A percentile compares a stretch with the other conserved stretches of the same genome.
Conservation (phyloP, 2,888 invertebrate genomes). For the Andricus curvator region DNA sequence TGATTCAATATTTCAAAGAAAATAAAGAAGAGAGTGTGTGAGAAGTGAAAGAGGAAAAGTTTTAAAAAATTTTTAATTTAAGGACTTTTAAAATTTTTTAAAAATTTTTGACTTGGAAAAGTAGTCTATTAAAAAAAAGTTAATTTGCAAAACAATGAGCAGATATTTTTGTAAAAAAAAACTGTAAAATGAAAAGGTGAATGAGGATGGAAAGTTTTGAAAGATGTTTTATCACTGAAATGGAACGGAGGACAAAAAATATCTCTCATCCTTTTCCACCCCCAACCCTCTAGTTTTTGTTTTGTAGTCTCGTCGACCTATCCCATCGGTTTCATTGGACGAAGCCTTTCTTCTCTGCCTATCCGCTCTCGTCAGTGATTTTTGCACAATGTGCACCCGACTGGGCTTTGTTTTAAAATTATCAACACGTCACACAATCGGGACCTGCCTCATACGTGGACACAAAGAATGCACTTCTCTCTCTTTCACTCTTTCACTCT, state of each 20-base stretch:
- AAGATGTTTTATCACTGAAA: slow-evolving; percentile 27
- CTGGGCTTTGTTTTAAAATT: slow-evolving; percentile 64
- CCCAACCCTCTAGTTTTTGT: slow-evolving; percentile 20
- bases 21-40: too few species aligned
- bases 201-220: background rate
- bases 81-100: too few species aligned
- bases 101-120: too few species aligned
- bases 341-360: slow-evolving; percentile 25
- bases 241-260: slow-evolving; percentile 22
- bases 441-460: slow-evolving; percentile 62
- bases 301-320: slow-evolving; percentile 30
- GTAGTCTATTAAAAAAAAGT: background rate
- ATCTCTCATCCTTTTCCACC: slow-evolving; percentile 7
- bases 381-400: slow-evolving; percentile 33
- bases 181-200: slow-evolving; percentile 9
- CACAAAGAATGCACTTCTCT: slow-evolving; percentile 67
- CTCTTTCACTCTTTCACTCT: slow-evolving; percentile 44
- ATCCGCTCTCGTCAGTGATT: slow-evolving; percentile 38
- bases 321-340: slow-evolving; percentile 34
- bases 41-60: too few species aligned
- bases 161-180: background rate
- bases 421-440: slow-evolving; percentile 77
- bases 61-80: too few species aligned
- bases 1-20: too few species aligned
- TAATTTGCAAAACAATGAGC: background rate